A percentile compares a stretch with the other conserved stretches of the same genome.
Evolutionary conservation across 2,888 invertebrate genomes (phyloP).

Genomic region (Zeuzera pyrina): DNA sequence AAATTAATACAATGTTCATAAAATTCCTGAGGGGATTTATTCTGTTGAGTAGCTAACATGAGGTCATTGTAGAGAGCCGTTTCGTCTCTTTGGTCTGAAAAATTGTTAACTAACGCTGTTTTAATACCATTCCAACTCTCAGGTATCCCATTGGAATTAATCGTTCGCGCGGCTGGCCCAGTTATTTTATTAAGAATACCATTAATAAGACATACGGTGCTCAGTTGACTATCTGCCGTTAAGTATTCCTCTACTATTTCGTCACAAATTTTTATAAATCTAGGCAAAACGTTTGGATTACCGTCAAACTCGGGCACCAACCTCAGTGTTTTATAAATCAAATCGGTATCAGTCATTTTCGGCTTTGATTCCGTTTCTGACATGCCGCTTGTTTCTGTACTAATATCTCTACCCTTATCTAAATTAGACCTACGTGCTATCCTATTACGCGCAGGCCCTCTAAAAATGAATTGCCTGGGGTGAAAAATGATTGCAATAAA

Average conservation of each 20-base stretch:
- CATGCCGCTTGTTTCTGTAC: too few species aligned
- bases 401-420: too few species aligned
- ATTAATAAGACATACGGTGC: conserved; percentile 5
- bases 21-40: conserved; percentile 10
- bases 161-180: conserved; percentile 11
- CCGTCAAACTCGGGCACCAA: conserved; percentile 15
- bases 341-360: too few species aligned
- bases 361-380: too few species aligned
- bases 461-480: too few species aligned
- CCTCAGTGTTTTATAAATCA: conserved; percentile 10
- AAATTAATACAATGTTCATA: too few species aligned
- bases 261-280: conserved; percentile 13
- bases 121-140: conserved; percentile 5
- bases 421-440: too few species aligned
- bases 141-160: conserved; percentile 6
- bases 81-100: conserved; percentile 8
- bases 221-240: neutral
- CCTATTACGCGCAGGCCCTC: too few species aligned
- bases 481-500: too few species aligned
- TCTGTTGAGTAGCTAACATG: conserved; percentile 6
- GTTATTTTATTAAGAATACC: conserved; percentile 13
- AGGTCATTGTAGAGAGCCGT: conserved; percentile 3
- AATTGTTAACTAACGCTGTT: conserved; percentile 10
- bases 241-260: conserved; percentile 7
- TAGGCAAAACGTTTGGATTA: conserved; percentile 9